These are phyloP conservation scores for Amaurobius ferox DNA, from an alignment of 2,888 invertebrate species.

Conservation along the genomic window DNA sequence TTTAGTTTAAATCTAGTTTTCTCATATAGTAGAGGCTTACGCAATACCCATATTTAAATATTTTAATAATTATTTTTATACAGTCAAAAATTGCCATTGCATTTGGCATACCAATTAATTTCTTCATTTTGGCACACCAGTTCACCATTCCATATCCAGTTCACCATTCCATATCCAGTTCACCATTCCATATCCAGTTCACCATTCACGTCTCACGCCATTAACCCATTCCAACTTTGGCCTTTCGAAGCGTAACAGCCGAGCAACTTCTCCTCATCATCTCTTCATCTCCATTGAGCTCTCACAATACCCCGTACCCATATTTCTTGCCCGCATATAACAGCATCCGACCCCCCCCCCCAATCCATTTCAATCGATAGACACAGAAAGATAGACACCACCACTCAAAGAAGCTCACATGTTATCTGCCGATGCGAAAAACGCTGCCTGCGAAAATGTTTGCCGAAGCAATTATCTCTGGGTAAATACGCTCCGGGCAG, in stretches of 20 bases:
- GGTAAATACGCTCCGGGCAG: constrained; percentile 64
- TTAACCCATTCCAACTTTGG: too few species aligned
- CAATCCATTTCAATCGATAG: constrained; percentile 52
- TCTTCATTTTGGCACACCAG: too few species aligned
- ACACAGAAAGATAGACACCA: constrained; percentile 35
- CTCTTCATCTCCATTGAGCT: not conserved
- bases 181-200: too few species aligned
- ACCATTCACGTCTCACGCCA: too few species aligned
- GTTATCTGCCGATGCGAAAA: constrained; percentile 70
- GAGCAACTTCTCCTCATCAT: not conserved
- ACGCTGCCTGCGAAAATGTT: constrained; percentile 70
- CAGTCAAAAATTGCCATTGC: too few species aligned
- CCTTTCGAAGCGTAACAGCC: not conserved
- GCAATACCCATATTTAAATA: too few species aligned
- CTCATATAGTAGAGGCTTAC: too few species aligned
- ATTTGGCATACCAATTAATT: too few species aligned
- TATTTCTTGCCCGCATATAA: constrained; percentile 47
- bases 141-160: too few species aligned
- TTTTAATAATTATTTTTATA: too few species aligned
- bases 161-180: too few species aligned
- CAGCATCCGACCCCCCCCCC: not conserved
- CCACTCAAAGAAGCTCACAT: constrained; percentile 48
- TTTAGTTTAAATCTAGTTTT: too few species aligned
- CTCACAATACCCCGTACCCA: constrained; percentile 11
- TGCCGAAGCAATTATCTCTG: constrained; percentile 69